phyloP scores from a whole-genome alignment of 2,888 invertebrate genomes.

The Corbicula japonica region DNA sequence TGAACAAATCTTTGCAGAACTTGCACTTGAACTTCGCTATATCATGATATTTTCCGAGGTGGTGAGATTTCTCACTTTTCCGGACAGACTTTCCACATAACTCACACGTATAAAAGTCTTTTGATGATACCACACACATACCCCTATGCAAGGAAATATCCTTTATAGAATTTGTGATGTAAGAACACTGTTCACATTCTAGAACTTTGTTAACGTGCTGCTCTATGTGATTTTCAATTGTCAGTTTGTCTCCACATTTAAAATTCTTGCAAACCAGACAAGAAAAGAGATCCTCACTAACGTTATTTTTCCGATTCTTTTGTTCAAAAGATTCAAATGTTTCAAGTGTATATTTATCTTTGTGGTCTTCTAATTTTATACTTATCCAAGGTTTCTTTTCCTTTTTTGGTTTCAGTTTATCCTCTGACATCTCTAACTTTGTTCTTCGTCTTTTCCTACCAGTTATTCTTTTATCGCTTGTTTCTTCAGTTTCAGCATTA shows the following conservation, averaged over 20 bases:
- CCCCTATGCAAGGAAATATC: constrained; percentile 18
- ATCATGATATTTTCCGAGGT: constrained; percentile 54
- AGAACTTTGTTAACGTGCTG: constrained; percentile 44
- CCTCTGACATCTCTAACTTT: not conserved
- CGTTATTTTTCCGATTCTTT: constrained; percentile 51
- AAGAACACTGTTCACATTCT: constrained; percentile 27
- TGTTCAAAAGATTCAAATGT: constrained; percentile 56
- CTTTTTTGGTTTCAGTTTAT: not conserved
- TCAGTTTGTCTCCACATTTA: constrained; percentile 37
- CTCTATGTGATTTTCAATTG: constrained; percentile 46
- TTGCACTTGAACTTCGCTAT: constrained; percentile 46
- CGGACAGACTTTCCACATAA: constrained; percentile 26
- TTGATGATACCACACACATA: not conserved
- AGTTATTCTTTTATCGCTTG: not conserved
- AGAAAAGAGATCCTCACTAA: constrained; percentile 31
- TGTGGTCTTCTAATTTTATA: constrained; percentile 52
- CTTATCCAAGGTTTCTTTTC: constrained; percentile 33
- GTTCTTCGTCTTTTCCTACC: not conserved
- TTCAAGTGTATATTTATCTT: constrained; percentile 57
- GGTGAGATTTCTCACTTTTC: constrained; percentile 34
- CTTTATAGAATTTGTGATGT: constrained; percentile 12
- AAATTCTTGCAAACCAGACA: constrained; percentile 41
- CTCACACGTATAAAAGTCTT: constrained; percentile 30
- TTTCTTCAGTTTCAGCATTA: not conserved
- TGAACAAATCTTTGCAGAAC: constrained; percentile 36